Conservation (phyloP, 1,140 invertebrate species). For the Pinna nobilis region DNA sequence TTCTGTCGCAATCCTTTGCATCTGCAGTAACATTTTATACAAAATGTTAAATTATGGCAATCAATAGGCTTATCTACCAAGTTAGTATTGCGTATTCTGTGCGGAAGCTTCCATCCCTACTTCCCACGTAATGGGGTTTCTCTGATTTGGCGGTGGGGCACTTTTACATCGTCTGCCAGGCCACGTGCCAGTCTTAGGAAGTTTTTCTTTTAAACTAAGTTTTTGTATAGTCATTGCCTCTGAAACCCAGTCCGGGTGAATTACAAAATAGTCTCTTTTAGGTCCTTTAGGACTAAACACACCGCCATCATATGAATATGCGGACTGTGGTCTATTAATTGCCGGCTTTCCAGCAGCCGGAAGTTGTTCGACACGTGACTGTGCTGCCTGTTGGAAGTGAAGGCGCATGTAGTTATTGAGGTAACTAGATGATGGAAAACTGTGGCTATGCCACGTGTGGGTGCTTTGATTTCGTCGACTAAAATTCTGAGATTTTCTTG, state of each 20-base stretch:
- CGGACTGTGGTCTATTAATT: slow-evolving; percentile 30
- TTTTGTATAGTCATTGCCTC: slow-evolving; percentile 63
- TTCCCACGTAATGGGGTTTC: slow-evolving; percentile 62
- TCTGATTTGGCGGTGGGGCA: slow-evolving; percentile 55
- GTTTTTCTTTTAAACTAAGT: slow-evolving; percentile 45
- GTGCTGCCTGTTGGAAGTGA: not conserved
- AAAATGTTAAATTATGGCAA: no score
- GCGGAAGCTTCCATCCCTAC: no score
- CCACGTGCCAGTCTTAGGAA: slow-evolving; percentile 55
- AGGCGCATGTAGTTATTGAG: slow-evolving; percentile 13
- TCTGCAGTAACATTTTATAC: no score
- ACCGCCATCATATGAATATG: slow-evolving; percentile 51
- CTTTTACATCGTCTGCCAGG: slow-evolving; percentile 58
- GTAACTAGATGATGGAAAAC: slow-evolving; percentile 42
- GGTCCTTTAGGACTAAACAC: slow-evolving; percentile 48
- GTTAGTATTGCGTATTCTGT: no score
- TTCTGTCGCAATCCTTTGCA: no score
- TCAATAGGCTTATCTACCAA: no score
- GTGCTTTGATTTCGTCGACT: slow-evolving; percentile 39
- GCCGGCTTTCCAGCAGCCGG: slow-evolving; percentile 43
- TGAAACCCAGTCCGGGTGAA: slow-evolving; percentile 68
- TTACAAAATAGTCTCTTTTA: slow-evolving; percentile 58
- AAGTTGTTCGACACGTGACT: slow-evolving; percentile 30
- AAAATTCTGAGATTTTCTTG: slow-evolving; percentile 8
- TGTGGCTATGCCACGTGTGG: slow-evolving; percentile 51